A percentile compares a stretch with the other conserved stretches of the same genome.
phyloP scores from a whole-genome alignment of 2,888 invertebrate species.

The Tachystola acroxantha region DNA sequence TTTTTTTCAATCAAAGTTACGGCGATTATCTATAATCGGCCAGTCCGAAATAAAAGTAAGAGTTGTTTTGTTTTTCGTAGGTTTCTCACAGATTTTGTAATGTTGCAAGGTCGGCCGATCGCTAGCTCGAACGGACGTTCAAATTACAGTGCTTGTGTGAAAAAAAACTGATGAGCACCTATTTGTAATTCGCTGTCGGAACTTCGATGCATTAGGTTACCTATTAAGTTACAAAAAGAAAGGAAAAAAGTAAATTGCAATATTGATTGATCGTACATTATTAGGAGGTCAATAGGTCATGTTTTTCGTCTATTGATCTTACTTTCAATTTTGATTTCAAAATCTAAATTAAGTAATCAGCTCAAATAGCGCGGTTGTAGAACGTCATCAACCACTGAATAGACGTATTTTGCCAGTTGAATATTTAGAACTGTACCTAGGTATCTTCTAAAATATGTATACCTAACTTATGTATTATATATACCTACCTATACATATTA shows the following conservation, averaged over 20 bases:
- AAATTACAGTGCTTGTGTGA: conserved; percentile 51
- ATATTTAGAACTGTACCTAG: too few species aligned
- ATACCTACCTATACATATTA: too few species aligned
- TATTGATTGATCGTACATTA: background rate
- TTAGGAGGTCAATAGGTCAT: background rate
- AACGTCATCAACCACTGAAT: too few species aligned
- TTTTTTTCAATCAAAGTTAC: conserved; percentile 9
- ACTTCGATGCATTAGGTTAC: conserved; percentile 30
- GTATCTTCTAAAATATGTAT: too few species aligned
- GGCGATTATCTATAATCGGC: conserved; percentile 6
- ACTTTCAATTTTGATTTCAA: background rate
- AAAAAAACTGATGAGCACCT: conserved; percentile 30
- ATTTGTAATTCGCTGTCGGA: conserved; percentile 22
- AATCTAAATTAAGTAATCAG: too few species aligned
- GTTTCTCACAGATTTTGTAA: conserved; percentile 39
- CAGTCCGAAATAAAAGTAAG: conserved; percentile 25
- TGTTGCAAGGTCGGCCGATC: conserved; percentile 27
- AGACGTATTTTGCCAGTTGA: too few species aligned
- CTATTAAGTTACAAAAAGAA: conserved; percentile 28
- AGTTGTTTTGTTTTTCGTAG: conserved; percentile 23
- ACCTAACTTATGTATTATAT: too few species aligned
- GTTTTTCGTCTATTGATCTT: background rate
- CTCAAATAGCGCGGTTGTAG: too few species aligned
- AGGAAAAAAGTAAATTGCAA: conserved; percentile 6
- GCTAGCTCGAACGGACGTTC: conserved; percentile 32